Base-by-base conservation (phyloP, 2,888 invertebrate species). In the Lasioglossum leucozonium region DNA sequence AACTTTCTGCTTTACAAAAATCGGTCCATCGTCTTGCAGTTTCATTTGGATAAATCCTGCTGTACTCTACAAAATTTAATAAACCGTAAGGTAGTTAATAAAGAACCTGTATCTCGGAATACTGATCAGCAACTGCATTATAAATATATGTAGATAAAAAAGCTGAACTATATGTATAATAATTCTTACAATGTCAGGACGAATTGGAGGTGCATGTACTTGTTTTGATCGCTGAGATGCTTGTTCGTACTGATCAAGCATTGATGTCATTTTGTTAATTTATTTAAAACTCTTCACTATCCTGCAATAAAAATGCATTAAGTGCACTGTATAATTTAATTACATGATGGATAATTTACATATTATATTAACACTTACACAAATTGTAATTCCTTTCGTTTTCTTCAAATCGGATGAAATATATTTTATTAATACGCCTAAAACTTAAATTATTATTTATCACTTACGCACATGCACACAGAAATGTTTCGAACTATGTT, bases 1-100 rank as follows among this genome's bases (percentile, higher is more conserved):
- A 95, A 98, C 97, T 95, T 97, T 97, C 88, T 97, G 97, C 94
- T 98, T 98, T 51, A 97, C 97, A 95, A 99, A 99, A 94, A 99
- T 98, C 13, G 98, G 98, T 30, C 96, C 96, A 88, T 98, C 98
- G 91, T 97, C 97, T 91, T 97, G 97, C 34, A 97, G 93, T 82
- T 95, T 96, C 95, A 96, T 96, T 91, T 96, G 96, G 65, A 96
- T 96, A 88, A 96, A 96, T 30, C 96, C 96, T 82, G 96, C 93
- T 6, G 95, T 95, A 88, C 95, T 95, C 95, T 95, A 79, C 58
- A 62, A 92, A 86, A 84, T 83, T 69, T 13, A 67, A 62, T 44
- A 16, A 72, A 62, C 18, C 30, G 6, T 62, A 62, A 30, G 30
- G 4, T n/a, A 30, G 18, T 62, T 62, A 62, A 30, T 8, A 30